Percentiles rank a stretch among this genome's conserved stretches.
Evolutionary conservation across 2,113 vertebrate genomes (phyloP).

Genomic region (Varanus salvator): DNA sequence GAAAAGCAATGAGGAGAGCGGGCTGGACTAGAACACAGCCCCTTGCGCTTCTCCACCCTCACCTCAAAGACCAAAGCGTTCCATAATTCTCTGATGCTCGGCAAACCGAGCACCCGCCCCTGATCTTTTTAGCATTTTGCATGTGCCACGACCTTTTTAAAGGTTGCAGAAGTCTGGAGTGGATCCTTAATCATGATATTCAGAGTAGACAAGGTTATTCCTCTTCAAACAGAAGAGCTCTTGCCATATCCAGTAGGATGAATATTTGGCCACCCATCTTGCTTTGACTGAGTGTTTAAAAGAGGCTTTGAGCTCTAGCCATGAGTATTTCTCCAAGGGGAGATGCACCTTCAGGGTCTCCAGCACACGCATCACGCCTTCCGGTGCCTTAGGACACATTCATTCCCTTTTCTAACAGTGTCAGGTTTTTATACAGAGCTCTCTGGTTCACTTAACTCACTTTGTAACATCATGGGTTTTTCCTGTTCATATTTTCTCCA

Average conservation of each 20-base stretch:
- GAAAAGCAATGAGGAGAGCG: conserved; percentile 35
- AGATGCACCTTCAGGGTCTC: neutral
- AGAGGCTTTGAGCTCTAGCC: neutral
- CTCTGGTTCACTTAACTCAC: neutral
- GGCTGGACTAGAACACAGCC: conserved; percentile 1
- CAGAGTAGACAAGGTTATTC: conserved; percentile 2
- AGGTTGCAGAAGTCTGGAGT: neutral
- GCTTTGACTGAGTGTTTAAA: neutral
- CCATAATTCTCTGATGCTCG: conserved; percentile 40
- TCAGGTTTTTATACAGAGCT: neutral
- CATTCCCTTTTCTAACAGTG: conserved; percentile 25
- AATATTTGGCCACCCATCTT: conserved; percentile 31
- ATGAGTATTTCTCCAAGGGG: neutral
- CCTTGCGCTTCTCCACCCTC: conserved; percentile 1
- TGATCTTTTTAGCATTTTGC: conserved; percentile 40
- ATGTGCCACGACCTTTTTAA: neutral
- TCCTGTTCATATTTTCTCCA: neutral
- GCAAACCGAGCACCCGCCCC: conserved; percentile 49
- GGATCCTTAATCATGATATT: conserved; percentile 28
- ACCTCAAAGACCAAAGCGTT: conserved; percentile 62
- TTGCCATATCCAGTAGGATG: conserved; percentile 23
- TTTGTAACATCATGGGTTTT: neutral
- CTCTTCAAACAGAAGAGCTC: neutral
- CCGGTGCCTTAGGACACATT: conserved; percentile 63
- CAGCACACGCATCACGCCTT: too few relatives aligned